Evolutionary conservation across 2,888 invertebrate species (phyloP).

Genomic region (Euzetes globulus): DNA sequence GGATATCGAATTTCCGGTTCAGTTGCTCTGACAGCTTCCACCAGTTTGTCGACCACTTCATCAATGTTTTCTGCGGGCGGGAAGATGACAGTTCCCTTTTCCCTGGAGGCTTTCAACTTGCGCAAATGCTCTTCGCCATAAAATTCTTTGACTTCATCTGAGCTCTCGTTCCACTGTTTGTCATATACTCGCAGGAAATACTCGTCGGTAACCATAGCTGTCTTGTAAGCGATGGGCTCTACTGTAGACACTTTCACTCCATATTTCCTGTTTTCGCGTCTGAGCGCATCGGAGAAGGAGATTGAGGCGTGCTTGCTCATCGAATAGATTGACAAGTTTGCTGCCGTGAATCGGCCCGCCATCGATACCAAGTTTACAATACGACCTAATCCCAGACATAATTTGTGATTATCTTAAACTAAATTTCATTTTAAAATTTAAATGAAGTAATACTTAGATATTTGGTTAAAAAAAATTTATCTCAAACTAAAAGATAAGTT

Average conservation of each 20-base stretch:
- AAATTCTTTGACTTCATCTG: neutral
- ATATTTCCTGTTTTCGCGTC: slow-evolving; percentile 45
- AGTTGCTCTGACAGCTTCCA: neutral
- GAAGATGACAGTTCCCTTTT: neutral
- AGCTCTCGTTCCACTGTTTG: slow-evolving; percentile 9
- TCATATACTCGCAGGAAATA: neutral
- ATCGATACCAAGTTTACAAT: slow-evolving; percentile 45
- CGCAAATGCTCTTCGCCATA: slow-evolving; percentile 21
- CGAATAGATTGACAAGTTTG: slow-evolving; percentile 40
- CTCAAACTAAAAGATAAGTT: neutral
- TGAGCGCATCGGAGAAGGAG: slow-evolving; percentile 45
- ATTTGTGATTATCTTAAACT: too few species aligned
- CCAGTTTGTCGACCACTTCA: slow-evolving; percentile 24
- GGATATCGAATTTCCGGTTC: neutral
- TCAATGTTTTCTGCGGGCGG: neutral
- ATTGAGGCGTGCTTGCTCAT: slow-evolving; percentile 45
- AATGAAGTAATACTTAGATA: too few species aligned
- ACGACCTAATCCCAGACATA: slow-evolving; percentile 39
- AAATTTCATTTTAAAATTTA: neutral
- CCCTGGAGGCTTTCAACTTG: neutral
- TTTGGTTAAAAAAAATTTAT: too few species aligned
- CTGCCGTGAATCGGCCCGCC: slow-evolving; percentile 37
- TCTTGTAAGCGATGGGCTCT: slow-evolving; percentile 45
- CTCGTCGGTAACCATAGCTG: slow-evolving; percentile 35
- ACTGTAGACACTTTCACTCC: slow-evolving; percentile 44